Evolutionary conservation across 2,888 invertebrate genomes (phyloP).

Genomic region (Lepidochitona cinerea): DNA sequence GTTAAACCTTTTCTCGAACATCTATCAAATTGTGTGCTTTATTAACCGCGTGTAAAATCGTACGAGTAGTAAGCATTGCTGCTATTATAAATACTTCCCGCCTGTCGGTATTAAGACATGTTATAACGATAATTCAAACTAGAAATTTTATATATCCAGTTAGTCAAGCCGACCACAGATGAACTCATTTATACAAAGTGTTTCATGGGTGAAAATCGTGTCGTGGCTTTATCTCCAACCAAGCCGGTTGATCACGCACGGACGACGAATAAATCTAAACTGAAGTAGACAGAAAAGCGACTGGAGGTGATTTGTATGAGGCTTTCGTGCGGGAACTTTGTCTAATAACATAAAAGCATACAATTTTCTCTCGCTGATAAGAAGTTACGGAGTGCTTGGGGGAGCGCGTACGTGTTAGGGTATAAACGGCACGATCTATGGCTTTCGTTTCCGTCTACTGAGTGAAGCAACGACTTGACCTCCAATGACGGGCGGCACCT

Average conservation of each 20-base stretch:
- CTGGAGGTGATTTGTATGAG: not conserved
- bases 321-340: constrained; percentile 6
- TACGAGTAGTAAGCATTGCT: no score
- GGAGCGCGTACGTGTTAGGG: no score
- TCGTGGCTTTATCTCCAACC: not conserved
- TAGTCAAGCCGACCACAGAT: not conserved
- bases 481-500: not conserved
- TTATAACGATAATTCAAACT: not conserved
- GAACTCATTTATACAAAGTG: not conserved
- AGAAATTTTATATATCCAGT: not conserved
- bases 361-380: constrained; percentile 7
- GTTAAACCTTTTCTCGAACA: no score
- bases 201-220: not conserved
- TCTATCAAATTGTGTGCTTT: no score
- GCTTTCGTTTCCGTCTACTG: not conserved
- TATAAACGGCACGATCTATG: not conserved
- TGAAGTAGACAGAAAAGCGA: not conserved
- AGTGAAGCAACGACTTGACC: not conserved
- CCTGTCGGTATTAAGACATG: not conserved
- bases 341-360: constrained; percentile 7
- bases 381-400: constrained; percentile 7
- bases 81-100: not conserved
- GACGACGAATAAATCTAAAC: not conserved
- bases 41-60: no score
- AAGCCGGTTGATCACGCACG: constrained; percentile 1